Conservation (phyloP, 1,140 invertebrate species). For the Papilio xuthus region DNA sequence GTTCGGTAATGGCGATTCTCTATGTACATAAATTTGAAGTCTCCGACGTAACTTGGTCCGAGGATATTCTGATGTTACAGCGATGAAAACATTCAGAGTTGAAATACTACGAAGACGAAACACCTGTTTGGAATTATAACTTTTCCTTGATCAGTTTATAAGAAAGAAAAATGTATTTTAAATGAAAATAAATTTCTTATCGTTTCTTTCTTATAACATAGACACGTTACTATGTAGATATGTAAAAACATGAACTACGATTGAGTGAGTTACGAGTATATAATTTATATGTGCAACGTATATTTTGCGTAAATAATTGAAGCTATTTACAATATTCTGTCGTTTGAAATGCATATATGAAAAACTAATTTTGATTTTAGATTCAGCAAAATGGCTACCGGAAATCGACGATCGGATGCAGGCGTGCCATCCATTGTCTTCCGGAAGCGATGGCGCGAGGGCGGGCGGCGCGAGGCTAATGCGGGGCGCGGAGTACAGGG, state of each 20-base stretch:
- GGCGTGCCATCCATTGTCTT: constrained; percentile 67
- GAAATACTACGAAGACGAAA: background rate
- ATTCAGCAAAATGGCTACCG: constrained; percentile 42
- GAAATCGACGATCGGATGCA: constrained; percentile 66
- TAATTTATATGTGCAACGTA: background rate
- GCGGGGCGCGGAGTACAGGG: constrained; percentile 15
- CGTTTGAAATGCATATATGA: background rate
- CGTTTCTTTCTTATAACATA: background rate
- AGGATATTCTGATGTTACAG: constrained; percentile 9
- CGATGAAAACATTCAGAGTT: constrained; percentile 1
- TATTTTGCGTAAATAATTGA: background rate
- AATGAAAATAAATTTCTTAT: background rate
- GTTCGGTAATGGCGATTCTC: constrained; percentile 50
- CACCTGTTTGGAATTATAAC: background rate
- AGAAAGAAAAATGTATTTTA: background rate
- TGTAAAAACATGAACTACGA: no score
- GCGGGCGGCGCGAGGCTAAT: constrained; percentile 42
- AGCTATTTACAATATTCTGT: background rate
- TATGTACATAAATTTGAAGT: constrained; percentile 66
- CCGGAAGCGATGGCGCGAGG: constrained; percentile 65
- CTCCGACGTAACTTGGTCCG: constrained; percentile 40
- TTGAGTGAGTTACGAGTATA: no score
- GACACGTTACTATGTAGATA: no score
- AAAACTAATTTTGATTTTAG: constrained; percentile 36
- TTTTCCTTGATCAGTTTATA: background rate